Evolutionary conservation across 2,888 invertebrate species (phyloP), one percentile per base, ranked within the genome.

Genomic region (Noctua comes): DNA sequence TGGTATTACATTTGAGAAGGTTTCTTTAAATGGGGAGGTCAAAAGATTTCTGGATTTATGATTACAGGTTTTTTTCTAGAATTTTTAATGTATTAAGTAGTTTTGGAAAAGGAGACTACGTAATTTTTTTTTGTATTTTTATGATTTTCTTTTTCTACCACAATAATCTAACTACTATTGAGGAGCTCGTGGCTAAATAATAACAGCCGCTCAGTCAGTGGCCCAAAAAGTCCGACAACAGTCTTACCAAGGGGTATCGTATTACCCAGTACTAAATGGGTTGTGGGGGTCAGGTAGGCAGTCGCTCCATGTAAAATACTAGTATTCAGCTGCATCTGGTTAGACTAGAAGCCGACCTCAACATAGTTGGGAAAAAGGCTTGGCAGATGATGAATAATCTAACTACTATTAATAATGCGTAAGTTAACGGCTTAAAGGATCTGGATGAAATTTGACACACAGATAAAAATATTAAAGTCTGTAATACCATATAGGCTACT

Each of bases 1-100:
- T 65, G 48, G 43, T 77, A 66, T 68, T 54, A 54, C 36, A 78
- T 80, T 77, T 51, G n/a, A n/a, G 48, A 11, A 59, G 21, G 1
- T 54, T 27, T 82, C 46, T 54, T 31, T 7, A 0, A 77, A 68
- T 62, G 27, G 27, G n/a, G 18, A 46, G 6, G 3, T 66, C 0
- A 4, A 46, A 27, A 27, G 0, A 18, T 54, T 54, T 51, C 2
- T 43, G 10, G 18, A 7, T 46, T 3, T 24, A 21, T 5, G 7
- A 24, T 64, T 24, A 27, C 18, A 48, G 54, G 21, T 48, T 0
- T 43, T 51, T 18, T 51, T 21, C 7, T 21, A 0, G 51, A 21
- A 3, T 54, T 24, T 24, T 54, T 24, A 54, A 36, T 36, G 36
- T 36, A 36, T 36, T 4, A 36, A 36, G 5, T 36, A 36, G 36